Conservation (phyloP, 2,113 vertebrate genomes). For the Scophthalmus maximus region DNA sequence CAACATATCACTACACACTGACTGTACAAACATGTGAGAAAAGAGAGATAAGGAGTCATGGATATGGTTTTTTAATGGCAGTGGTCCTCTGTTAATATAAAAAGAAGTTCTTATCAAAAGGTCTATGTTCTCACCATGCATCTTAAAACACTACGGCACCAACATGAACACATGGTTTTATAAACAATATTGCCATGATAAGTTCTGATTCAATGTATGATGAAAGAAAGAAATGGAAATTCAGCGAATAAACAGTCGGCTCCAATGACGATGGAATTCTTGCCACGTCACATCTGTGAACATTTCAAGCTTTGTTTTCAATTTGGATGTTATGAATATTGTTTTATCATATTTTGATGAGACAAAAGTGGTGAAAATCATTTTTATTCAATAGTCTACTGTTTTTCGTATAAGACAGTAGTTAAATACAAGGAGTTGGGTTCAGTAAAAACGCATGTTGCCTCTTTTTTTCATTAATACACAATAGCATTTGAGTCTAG, state of each 20-base stretch:
- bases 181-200: conserved; percentile 89
- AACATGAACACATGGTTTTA: conserved; percentile 87
- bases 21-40: conserved; percentile 74
- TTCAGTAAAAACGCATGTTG: conserved; percentile 43
- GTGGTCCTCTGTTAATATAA: conserved; percentile 70
- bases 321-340: conserved; percentile 31
- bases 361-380: conserved; percentile 39
- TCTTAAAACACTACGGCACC: conserved; percentile 87
- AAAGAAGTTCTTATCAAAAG: conserved; percentile 88
- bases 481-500: conserved; percentile 55
- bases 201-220: conserved; percentile 80
- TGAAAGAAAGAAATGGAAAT: conserved; percentile 80
- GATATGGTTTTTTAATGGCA: conserved; percentile 60
- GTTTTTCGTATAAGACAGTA: conserved; percentile 62
- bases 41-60: conserved; percentile 54
- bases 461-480: conserved; percentile 41
- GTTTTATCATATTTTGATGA: conserved; percentile 34
- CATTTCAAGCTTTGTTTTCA: conserved; percentile 39
- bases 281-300: conserved; percentile 27
- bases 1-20: conserved; percentile 71
- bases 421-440: conserved; percentile 54
- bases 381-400: conserved; percentile 55
- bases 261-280: conserved; percentile 63
- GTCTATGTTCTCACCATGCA: conserved; percentile 87
- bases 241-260: conserved; percentile 43